Base-by-base conservation (phyloP, 2,888 invertebrate genomes). In the Caenorhabditis afra region DNA sequence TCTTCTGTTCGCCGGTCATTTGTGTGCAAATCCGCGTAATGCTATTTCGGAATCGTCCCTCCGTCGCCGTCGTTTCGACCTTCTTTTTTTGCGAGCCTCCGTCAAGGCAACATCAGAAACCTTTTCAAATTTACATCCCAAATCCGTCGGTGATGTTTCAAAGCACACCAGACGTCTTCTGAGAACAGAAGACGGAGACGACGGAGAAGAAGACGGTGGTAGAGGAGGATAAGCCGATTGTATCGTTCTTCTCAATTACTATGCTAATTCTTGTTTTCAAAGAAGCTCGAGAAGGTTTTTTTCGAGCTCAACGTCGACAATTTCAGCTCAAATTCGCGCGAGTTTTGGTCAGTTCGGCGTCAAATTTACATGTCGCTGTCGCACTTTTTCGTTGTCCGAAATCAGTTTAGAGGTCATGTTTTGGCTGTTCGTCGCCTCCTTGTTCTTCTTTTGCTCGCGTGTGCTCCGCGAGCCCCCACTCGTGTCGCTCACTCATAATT, bases 21-120 rank as follows among this genome's bases (percentile, higher is more conserved):
- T 70, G 52, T 71, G 71, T 71, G 71, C 57, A 71, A 71, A 64
- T 47, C 71, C 62, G 29, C 29, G 62, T 62, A 70, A 70, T 61
- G 44, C 45, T 52, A 70, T 70, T 70, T 67, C 47, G 44, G 39
- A 18, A 47, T 18, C n/a, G n/a, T n/a, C n/a, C n/a, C n/a, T n/a
- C n/a, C n/a, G n/a, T 47, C 22, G 49, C 20, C 29, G 7, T 29
- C 29, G 29, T 29, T 29, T 29, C 29, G 29, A 29, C 29, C 29
- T 58, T n/a, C 35, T 67, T 67, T 39, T 47, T 35, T 61, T 37
- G 3, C 18, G n/a, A 22, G n/a, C 22, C 37, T 58, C 45, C 23
- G 11, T 59, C 68, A 68, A 59, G 58, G 59, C 52, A 59, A 68
- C 68, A 68, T 53, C 68, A 68, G 52, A 59, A 53, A 62, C 70